Evolutionary conservation across 2,888 invertebrate species (phyloP).

Genomic region (Nemotelus nigrinus): DNA sequence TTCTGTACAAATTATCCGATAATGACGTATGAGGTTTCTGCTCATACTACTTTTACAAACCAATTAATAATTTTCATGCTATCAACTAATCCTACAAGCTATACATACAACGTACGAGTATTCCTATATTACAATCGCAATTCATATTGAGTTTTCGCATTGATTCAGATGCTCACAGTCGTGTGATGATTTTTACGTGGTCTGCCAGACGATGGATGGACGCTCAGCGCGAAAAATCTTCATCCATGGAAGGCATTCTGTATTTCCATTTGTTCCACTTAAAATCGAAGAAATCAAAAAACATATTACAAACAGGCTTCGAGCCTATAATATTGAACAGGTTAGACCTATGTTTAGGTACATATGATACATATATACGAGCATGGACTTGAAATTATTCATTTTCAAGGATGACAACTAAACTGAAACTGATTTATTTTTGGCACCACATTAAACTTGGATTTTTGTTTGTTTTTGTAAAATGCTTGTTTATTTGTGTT

Average conservation of each 20-base stretch:
- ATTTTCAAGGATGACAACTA: background rate
- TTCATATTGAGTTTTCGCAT: conserved; percentile 14
- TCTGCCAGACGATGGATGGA: conserved; percentile 30
- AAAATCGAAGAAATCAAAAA: conserved; percentile 20
- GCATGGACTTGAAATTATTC: background rate
- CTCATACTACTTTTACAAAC: conserved; percentile 5
- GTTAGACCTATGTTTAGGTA: no score
- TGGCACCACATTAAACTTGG: conserved; percentile 26
- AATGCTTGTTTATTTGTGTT: background rate
- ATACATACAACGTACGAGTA: conserved; percentile 9
- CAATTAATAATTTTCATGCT: conserved; percentile 6
- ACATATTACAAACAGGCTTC: no score
- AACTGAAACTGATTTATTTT: conserved; percentile 8
- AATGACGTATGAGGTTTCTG: background rate
- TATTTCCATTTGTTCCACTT: conserved; percentile 38
- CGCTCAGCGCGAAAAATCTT: background rate
- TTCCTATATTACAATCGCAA: conserved; percentile 19
- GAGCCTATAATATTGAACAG: no score
- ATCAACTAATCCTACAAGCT: background rate
- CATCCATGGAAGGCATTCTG: conserved; percentile 16
- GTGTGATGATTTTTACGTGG: conserved; percentile 31
- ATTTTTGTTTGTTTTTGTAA: background rate
- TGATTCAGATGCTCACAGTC: conserved; percentile 39
- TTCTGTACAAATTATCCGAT: conserved; percentile 27
- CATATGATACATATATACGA: background rate